phyloP scores from a whole-genome alignment of 2,797 vertebrate species.

The Pantherophis alleghaniensis region DNA sequence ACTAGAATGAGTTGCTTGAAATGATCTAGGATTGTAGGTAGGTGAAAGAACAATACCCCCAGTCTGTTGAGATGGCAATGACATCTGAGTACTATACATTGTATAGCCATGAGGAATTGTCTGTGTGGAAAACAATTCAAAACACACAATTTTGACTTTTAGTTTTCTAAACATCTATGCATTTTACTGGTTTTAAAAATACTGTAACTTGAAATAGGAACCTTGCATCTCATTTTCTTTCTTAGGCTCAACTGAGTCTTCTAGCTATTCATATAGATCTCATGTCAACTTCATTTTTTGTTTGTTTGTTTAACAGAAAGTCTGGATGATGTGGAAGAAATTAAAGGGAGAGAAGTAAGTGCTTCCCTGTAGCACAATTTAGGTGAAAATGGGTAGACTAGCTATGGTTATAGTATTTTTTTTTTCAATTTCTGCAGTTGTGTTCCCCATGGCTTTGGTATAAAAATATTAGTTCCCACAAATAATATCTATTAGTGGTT shows the following conservation, averaged over 20 bases:
- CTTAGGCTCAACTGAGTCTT: rapidly evolving
- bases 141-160: not conserved
- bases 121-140: slow-evolving; percentile 48
- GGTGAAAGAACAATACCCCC: slow-evolving; percentile 64
- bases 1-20: slow-evolving; percentile 43
- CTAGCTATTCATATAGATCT: not conserved
- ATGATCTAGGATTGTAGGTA: slow-evolving; percentile 60
- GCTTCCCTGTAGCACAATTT: not conserved
- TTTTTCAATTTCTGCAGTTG: not conserved
- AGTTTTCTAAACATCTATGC: not conserved
- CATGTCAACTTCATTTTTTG: not conserved
- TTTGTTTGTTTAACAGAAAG: not conserved
- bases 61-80: slow-evolving; percentile 65
- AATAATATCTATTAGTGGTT: not conserved
- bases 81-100: slow-evolving; percentile 68
- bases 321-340: not conserved
- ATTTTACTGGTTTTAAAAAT: not conserved
- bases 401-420: not conserved
- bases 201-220: not conserved
- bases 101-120: slow-evolving; percentile 71
- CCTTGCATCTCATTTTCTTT: rapidly evolving
- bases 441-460: not conserved
- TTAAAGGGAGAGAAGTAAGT: not conserved
- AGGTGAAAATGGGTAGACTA: not conserved
- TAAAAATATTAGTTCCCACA: not conserved